phyloP scores from a whole-genome alignment of 1,140 invertebrate genomes.

The Hylyphantes graminicola region DNA sequence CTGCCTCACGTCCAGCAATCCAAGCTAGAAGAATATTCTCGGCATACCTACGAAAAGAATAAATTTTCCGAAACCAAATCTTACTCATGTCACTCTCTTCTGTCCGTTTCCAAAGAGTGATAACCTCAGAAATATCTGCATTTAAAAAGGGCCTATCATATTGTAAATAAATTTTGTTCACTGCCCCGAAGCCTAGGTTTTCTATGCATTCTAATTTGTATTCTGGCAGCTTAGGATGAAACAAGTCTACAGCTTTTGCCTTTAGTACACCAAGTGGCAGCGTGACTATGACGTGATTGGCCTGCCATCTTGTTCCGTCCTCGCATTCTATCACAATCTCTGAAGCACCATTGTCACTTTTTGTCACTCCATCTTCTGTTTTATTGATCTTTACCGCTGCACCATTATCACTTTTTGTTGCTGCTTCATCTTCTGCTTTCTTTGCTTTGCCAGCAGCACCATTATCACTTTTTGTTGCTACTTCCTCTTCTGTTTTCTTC shows the following conservation, averaged over 20 bases:
- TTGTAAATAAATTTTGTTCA: slow-evolving; percentile 93
- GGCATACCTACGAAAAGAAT: slow-evolving; percentile 83
- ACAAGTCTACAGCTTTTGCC: slow-evolving; percentile 78
- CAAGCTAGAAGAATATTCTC: slow-evolving; percentile 74
- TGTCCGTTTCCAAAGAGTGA: slow-evolving; percentile 79
- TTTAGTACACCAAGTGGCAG: slow-evolving; percentile 93
- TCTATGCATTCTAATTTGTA: slow-evolving; percentile 87
- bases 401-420: too few relatives aligned
- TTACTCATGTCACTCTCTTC: slow-evolving; percentile 65
- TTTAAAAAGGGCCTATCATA: slow-evolving; percentile 88
- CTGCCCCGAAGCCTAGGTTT: slow-evolving; percentile 87
- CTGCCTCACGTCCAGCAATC: slow-evolving; percentile 80
- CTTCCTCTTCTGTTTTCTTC: neutral
- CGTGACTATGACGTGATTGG: slow-evolving; percentile 91
- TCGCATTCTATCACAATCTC: slow-evolving; percentile 69
- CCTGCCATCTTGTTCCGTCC: slow-evolving; percentile 80
- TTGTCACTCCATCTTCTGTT: neutral
- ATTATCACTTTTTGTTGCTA: neutral
- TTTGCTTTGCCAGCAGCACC: slow-evolving; percentile 35
- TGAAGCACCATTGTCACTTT: neutral
- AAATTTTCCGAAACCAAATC: slow-evolving; percentile 90
- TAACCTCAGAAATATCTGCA: slow-evolving; percentile 82
- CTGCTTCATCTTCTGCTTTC: neutral
- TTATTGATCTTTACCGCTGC: too few relatives aligned
- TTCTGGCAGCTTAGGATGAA: slow-evolving; percentile 84